Percentiles rank a stretch among this genome's conserved stretches.
These are phyloP conservation scores for Trigoniulus corallinus DNA, from an alignment of 1,140 invertebrate species.

Conservation along the genomic window DNA sequence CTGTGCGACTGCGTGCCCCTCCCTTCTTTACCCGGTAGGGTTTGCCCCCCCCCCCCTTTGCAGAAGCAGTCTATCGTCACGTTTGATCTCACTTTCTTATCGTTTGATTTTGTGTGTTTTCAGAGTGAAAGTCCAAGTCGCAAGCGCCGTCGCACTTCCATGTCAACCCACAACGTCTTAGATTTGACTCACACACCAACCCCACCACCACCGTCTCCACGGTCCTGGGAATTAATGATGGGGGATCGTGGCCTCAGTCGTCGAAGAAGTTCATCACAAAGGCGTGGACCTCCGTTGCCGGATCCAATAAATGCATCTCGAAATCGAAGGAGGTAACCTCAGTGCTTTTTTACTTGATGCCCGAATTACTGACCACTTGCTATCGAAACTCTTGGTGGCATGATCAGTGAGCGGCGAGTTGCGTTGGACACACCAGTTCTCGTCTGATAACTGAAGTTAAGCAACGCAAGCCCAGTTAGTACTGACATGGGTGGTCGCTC, in stretches of 20 bases:
- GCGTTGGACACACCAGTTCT: no score
- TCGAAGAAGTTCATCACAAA: background rate
- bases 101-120: background rate
- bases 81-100: background rate
- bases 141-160: background rate
- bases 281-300: background rate
- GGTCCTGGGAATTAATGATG: background rate
- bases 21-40: no score
- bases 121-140: background rate
- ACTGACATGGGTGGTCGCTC: no score
- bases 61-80: no score
- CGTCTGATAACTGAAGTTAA: no score
- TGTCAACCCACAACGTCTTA: background rate
- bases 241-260: background rate
- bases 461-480: no score
- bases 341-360: background rate
- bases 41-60: no score
- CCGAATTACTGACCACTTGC: no score
- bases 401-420: no score
- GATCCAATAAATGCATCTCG: background rate
- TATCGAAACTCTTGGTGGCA: no score
- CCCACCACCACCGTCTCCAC: background rate
- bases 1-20: no score
- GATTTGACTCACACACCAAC: background rate
- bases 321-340: background rate